Percentiles rank a stretch among this genome's conserved stretches.
These are phyloP conservation scores for Anoplius nigerrimus DNA, from an alignment of 2,888 invertebrate species.

Conservation along the genomic window DNA sequence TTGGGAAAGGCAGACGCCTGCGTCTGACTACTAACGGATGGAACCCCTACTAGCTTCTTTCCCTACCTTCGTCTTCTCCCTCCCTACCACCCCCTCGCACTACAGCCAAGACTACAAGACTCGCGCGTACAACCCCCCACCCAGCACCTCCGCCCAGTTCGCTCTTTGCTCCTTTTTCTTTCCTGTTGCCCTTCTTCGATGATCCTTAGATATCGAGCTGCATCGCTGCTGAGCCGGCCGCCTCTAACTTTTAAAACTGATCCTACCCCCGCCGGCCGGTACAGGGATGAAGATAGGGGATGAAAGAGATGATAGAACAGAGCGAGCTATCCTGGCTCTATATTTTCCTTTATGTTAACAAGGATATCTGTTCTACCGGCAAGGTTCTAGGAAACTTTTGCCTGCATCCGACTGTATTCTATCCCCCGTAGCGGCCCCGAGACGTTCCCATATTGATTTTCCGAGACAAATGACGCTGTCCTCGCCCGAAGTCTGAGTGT, in stretches of 20 bases:
- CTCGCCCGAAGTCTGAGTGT: too few species aligned
- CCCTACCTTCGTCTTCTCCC: slow-evolving; percentile 8
- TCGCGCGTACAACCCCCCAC: slow-evolving; percentile 32
- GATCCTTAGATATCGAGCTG: neutral
- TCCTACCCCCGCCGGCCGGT: slow-evolving; percentile 24
- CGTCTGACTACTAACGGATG: slow-evolving; percentile 63
- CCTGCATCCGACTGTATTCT: too few species aligned
- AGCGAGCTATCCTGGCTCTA: too few species aligned
- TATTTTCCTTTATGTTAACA: too few species aligned
- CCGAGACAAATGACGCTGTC: too few species aligned
- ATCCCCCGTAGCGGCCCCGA: too few species aligned
- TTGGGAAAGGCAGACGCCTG: slow-evolving; percentile 57
- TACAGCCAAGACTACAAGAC: slow-evolving; percentile 35
- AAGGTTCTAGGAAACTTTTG: too few species aligned
- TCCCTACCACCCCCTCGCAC: slow-evolving; percentile 17
- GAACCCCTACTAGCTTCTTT: slow-evolving; percentile 45
- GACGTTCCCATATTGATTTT: too few species aligned
- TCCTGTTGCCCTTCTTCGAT: neutral
- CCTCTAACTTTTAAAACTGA: slow-evolving; percentile 22
- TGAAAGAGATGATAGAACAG: too few species aligned
- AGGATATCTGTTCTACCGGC: too few species aligned
- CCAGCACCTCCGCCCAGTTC: neutral
- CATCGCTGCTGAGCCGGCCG: neutral
- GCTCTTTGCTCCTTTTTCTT: too few species aligned
- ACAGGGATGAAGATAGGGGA: too few species aligned